Percentiles rank a stretch among this genome's conserved stretches.
These are phyloP conservation scores for Pachypsylla venusta DNA, from an alignment of 1,140 invertebrate species.

Conservation along the genomic window DNA sequence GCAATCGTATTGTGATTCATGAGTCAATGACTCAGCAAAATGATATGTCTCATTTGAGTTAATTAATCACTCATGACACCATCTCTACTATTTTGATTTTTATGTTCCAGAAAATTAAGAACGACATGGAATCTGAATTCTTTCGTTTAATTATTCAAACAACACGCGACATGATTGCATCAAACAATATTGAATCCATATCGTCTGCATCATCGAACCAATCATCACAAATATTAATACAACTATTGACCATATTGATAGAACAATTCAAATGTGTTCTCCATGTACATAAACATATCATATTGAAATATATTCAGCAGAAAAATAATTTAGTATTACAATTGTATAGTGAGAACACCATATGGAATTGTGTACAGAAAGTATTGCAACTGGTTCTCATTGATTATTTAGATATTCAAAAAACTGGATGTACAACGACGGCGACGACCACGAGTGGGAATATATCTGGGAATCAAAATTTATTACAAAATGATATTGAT, in stretches of 20 bases:
- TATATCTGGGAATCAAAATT: constrained; percentile 32
- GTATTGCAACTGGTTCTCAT: constrained; percentile 60
- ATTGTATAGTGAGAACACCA: constrained; percentile 64
- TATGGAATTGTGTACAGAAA: constrained; percentile 76
- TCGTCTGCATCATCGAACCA: constrained; percentile 23
- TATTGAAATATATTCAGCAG: not conserved
- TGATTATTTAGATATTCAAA: constrained; percentile 71
- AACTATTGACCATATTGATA: constrained; percentile 47
- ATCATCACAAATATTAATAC: too few species aligned
- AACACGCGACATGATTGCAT: constrained; percentile 33
- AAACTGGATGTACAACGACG: constrained; percentile 38
- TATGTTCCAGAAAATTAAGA: constrained; percentile 50
- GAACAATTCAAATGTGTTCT: constrained; percentile 58
- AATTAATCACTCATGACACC: too few species aligned
- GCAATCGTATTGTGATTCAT: too few species aligned
- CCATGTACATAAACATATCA: constrained; percentile 41
- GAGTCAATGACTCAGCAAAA: too few species aligned
- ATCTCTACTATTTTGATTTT: constrained; percentile 11
- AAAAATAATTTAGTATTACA: constrained; percentile 25
- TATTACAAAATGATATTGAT: constrained; percentile 39
- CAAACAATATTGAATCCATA: constrained; percentile 24
- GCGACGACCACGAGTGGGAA: constrained; percentile 35
- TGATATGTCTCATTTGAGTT: too few species aligned
- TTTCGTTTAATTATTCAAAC: constrained; percentile 57
- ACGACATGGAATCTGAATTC: constrained; percentile 64